Conservation (phyloP, 2,113 vertebrate genomes). For the Percina caprodes region DNA sequence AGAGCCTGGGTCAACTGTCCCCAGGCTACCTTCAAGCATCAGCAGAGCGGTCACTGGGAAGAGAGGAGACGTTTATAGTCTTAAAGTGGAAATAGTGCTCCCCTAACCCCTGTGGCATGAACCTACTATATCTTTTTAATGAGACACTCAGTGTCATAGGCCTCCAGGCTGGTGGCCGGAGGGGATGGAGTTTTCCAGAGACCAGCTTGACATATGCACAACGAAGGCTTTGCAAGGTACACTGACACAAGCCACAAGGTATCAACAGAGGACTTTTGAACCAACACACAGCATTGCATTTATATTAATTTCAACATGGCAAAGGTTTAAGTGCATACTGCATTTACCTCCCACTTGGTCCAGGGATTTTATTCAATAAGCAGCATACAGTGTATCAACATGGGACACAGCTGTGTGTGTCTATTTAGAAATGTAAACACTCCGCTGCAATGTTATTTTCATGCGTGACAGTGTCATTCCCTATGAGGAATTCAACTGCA, state of each 20-base stretch:
- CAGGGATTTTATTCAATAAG: conserved; percentile 42
- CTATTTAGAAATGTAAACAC: conserved; percentile 46
- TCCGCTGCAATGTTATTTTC: conserved; percentile 46
- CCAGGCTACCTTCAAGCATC: conserved; percentile 53
- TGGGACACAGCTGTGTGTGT: conserved; percentile 3
- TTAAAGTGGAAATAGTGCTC: conserved; percentile 61
- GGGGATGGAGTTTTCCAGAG: conserved; percentile 56
- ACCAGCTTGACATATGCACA: conserved; percentile 27
- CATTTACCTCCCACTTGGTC: conserved; percentile 40
- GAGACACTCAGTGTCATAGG: conserved; percentile 54
- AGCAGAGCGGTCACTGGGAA: conserved; percentile 32
- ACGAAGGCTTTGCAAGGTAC: conserved; percentile 41
- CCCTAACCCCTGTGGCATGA: conserved; percentile 56
- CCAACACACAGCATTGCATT: conserved; percentile 23
- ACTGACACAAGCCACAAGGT: conserved; percentile 35
- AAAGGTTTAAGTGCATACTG: conserved; percentile 35
- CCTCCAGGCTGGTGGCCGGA: conserved; percentile 55
- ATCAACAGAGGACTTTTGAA: conserved; percentile 49
- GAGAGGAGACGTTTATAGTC: conserved; percentile 61
- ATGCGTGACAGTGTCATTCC: conserved; percentile 30
- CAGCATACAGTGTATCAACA: conserved; percentile 41
- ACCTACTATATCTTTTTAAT: conserved; percentile 73
- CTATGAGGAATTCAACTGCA: conserved; percentile 43
- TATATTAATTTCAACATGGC: conserved; percentile 43
- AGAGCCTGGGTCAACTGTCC: conserved; percentile 43